Evolutionary conservation across 2,797 vertebrate genomes (phyloP).

Genomic region (Anisognathus igniventris): DNA sequence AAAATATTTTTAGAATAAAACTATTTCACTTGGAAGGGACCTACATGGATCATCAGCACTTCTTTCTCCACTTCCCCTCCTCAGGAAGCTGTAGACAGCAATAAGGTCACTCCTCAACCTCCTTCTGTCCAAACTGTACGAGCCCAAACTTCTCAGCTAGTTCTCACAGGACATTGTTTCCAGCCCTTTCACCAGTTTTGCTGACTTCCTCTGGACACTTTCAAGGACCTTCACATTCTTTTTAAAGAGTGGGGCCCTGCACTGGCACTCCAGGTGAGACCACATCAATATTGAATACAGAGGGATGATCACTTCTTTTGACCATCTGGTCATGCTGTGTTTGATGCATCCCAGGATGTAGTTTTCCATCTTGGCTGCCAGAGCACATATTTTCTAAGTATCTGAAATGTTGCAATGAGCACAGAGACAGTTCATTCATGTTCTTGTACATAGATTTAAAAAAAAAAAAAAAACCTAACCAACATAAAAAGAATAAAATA

Average conservation of each 20-base stretch:
- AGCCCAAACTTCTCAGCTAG: not conserved
- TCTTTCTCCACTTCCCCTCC: not conserved
- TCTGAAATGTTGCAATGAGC: not conserved
- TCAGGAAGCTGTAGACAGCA: not conserved
- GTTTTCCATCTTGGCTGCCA: not conserved
- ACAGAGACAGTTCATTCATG: not conserved
- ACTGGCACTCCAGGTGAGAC: not conserved
- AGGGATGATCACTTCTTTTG: not conserved
- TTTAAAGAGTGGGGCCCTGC: not conserved
- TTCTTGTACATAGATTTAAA: not conserved
- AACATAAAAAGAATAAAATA: not conserved
- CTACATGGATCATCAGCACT: fast-evolving
- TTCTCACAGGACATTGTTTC: not conserved
- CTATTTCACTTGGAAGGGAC: not conserved
- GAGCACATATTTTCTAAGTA: not conserved
- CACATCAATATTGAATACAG: fast-evolving
- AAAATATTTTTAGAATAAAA: not conserved
- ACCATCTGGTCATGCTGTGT: not conserved
- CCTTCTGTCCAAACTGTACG: not conserved
- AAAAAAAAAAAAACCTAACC: not conserved
- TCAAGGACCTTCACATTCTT: not conserved
- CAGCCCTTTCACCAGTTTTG: not conserved
- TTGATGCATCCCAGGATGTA: not conserved
- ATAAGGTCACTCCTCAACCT: not conserved
- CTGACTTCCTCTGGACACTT: not conserved